Evolutionary conservation across 2,888 invertebrate genomes (phyloP).

Genomic region (Trachelus stipa): DNA sequence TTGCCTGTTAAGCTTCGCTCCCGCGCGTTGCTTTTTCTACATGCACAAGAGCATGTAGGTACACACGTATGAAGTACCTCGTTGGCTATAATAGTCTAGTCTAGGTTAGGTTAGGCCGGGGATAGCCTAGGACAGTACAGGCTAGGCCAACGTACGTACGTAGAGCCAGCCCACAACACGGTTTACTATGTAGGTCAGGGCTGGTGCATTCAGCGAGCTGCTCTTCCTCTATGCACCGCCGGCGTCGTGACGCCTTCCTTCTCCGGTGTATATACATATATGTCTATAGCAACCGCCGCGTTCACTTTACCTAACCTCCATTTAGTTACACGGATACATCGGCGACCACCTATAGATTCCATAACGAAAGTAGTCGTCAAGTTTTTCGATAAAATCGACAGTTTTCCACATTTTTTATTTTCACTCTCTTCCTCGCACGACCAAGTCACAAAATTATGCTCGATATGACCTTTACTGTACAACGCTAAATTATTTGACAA

Average conservation of each 20-base stretch:
- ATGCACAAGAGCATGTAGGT: background rate
- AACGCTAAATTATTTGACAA: too few species aligned
- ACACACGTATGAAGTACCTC: conserved; percentile 23
- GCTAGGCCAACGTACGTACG: too few species aligned
- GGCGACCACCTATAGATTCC: background rate
- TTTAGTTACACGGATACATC: conserved; percentile 33
- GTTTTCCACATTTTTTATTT: background rate
- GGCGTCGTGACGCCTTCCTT: conserved; percentile 14
- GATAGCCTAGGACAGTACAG: conserved; percentile 41
- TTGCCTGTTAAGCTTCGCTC: background rate
- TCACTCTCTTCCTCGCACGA: conserved; percentile 10
- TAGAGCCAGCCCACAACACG: conserved; percentile 54
- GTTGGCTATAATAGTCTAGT: conserved; percentile 45
- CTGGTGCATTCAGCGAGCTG: conserved; percentile 64
- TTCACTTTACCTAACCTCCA: conserved; percentile 26
- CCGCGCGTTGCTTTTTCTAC: conserved; percentile 1
- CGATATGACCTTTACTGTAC: conserved; percentile 23
- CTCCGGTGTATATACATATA: background rate
- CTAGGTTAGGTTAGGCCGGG: conserved; percentile 46
- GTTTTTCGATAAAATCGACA: too few species aligned
- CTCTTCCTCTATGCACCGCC: conserved; percentile 59
- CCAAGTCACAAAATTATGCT: background rate
- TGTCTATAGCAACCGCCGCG: background rate
- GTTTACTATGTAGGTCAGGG: conserved; percentile 67
- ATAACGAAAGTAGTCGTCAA: too few species aligned